Conservation (phyloP, 2,113 vertebrate species). For the Cebidichthys violaceus region DNA sequence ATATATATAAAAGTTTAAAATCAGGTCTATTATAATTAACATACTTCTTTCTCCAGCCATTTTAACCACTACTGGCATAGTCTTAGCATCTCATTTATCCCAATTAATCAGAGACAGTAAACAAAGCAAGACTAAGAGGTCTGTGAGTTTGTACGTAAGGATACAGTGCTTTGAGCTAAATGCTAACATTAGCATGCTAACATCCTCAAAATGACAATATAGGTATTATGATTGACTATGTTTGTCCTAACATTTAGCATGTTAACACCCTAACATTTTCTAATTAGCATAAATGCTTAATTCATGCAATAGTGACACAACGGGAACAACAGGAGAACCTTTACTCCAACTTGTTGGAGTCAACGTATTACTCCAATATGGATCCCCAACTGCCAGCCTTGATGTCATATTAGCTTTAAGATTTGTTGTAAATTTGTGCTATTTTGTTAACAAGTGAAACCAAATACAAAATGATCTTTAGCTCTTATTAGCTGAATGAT, state of each 20-base stretch:
- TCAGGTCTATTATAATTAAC: conserved; percentile 21
- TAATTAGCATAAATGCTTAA: not conserved
- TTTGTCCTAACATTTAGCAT: not conserved
- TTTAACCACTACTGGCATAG: conserved; percentile 7
- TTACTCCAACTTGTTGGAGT: too few species aligned
- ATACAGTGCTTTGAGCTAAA: too few species aligned
- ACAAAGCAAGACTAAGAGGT: not conserved
- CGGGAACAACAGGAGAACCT: not conserved
- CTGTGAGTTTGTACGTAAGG: not conserved
- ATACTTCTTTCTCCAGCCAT: conserved; percentile 13
- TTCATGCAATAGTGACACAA: not conserved
- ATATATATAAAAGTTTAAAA: conserved; percentile 7
- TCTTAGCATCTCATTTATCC: not conserved
- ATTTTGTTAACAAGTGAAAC: not conserved
- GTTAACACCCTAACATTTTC: not conserved
- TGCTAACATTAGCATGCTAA: too few species aligned
- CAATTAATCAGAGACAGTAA: not conserved
- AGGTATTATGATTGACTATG: not conserved
- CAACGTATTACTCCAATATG: not conserved
- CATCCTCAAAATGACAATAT: not conserved
- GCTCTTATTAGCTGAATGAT: not conserved
- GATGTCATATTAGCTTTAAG: not conserved
- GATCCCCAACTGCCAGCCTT: not conserved
- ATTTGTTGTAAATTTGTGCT: not conserved
- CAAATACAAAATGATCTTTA: not conserved